Base-by-base conservation (phyloP, 2,888 invertebrate species). In the Lingula anatina region DNA sequence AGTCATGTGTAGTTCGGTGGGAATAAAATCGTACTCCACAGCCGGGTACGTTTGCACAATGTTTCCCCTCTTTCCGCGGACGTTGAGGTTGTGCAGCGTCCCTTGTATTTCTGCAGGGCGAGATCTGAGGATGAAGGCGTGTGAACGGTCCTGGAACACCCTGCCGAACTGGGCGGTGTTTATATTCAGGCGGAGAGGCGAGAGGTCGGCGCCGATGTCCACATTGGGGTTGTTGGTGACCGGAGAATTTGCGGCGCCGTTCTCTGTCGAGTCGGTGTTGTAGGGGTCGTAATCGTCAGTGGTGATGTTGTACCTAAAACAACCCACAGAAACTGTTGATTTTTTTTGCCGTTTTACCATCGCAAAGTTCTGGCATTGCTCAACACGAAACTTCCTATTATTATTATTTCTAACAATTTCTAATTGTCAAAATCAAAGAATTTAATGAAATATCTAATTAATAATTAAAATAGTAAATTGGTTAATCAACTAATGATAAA, bases 261-360 rank as follows among this genome's bases (percentile, higher is more conserved):
- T 75, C n/a, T 61, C 53, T 20, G 48, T 60, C 40, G 59, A 47
- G 50, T 71, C 62, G n/a, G 71, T 74, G 36, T 58, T 49, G 50
- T 64, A 69, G 0, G 75, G 71, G 46, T 72, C 70, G 55, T 73
- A 75, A 49, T 75, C 75, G 59, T 72, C 70, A n/a, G 75, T 74
- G n/a, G 69, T 65, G 25, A 75, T 70, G 51, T 75, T 75, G 60
- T 75, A 75, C 41, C 73, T 72, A 59, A 21, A 61, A 60, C 15
- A 15, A n/a, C n/a, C n/a, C n/a, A n/a, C n/a, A n/a, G n/a, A n/a
- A n/a, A n/a, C n/a, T n/a, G n/a, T n/a, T n/a, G n/a, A n/a, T n/a
- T n/a, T n/a, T n/a, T n/a, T n/a, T n/a, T n/a, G n/a, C n/a, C n/a
- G n/a, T n/a, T n/a, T n/a, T n/a, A n/a, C n/a, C n/a, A n/a, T n/a